Evolutionary conservation across 2,888 invertebrate genomes (phyloP).

Genomic region (Noctua fimbriata): DNA sequence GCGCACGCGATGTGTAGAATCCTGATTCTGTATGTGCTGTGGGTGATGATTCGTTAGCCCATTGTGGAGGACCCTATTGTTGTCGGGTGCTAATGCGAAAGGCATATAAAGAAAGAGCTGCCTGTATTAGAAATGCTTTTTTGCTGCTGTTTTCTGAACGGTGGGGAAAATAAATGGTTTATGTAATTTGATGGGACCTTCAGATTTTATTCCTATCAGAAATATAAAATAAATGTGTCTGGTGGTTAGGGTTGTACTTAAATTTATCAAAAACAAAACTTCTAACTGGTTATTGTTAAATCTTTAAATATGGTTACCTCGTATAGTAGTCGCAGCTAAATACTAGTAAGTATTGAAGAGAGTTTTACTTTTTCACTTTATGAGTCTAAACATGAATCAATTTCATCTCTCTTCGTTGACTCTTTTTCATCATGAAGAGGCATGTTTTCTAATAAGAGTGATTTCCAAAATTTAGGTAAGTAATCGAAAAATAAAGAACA

Average conservation of each 20-base stretch:
- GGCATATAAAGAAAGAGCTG: conserved; percentile 53
- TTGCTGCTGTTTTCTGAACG: conserved; percentile 25
- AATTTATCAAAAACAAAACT: no score
- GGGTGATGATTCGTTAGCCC: conserved; percentile 76
- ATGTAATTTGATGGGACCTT: background rate
- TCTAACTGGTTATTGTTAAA: no score
- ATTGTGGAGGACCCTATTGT: conserved; percentile 70
- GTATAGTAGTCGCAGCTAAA: no score
- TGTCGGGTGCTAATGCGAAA: conserved; percentile 69
- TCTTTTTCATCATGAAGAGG: background rate
- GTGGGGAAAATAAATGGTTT: background rate
- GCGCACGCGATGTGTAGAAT: conserved; percentile 80
- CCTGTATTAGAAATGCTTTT: conserved; percentile 39
- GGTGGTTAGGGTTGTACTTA: no score
- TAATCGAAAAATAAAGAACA: background rate
- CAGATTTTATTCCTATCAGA: background rate
- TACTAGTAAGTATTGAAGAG: no score
- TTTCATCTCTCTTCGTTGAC: background rate
- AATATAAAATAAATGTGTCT: background rate
- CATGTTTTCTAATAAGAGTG: background rate
- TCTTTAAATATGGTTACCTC: no score
- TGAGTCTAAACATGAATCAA: no score
- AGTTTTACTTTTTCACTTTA: background rate
- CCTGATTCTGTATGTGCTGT: conserved; percentile 78
- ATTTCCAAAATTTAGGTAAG: background rate